These are phyloP conservation scores for Triplophysa dalaica DNA, from an alignment of 2,113 vertebrate species.

Conservation along the genomic window DNA sequence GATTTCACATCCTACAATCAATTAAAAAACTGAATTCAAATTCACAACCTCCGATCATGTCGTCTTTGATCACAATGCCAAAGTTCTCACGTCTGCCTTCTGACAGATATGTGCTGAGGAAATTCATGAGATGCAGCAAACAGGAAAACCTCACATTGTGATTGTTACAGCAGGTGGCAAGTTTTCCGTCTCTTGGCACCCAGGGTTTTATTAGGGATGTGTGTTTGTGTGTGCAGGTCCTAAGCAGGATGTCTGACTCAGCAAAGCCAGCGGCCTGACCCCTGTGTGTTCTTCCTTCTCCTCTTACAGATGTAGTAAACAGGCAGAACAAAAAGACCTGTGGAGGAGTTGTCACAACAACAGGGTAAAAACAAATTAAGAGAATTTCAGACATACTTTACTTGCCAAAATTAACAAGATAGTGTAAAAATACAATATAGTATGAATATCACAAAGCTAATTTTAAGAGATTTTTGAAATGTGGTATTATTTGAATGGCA, in stretches of 20 bases:
- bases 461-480: no score
- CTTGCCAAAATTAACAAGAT: not conserved
- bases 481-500: no score
- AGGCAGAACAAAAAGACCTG: conserved; percentile 92
- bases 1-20: not conserved
- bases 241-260: conserved; percentile 34
- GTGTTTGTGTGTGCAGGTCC: conserved; percentile 20
- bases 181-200: conserved; percentile 6
- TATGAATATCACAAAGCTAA: no score
- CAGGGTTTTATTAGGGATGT: conserved; percentile 19
- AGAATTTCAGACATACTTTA: not conserved
- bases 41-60: not conserved
- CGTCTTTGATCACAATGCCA: conserved; percentile 9
- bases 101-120: not conserved
- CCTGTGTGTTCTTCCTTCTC: conserved; percentile 86
- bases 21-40: conserved; percentile 2
- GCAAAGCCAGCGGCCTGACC: conserved; percentile 71
- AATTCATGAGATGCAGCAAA: not conserved
- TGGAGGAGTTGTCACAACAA: conserved; percentile 47
- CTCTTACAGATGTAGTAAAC: conserved; percentile 97
- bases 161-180: conserved; percentile 18
- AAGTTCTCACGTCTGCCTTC: not conserved
- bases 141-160: conserved; percentile 32
- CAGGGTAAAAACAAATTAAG: not conserved
- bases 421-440: no score